Conservation (phyloP, 1,140 invertebrate genomes). For the Drosophila nikananu region DNA sequence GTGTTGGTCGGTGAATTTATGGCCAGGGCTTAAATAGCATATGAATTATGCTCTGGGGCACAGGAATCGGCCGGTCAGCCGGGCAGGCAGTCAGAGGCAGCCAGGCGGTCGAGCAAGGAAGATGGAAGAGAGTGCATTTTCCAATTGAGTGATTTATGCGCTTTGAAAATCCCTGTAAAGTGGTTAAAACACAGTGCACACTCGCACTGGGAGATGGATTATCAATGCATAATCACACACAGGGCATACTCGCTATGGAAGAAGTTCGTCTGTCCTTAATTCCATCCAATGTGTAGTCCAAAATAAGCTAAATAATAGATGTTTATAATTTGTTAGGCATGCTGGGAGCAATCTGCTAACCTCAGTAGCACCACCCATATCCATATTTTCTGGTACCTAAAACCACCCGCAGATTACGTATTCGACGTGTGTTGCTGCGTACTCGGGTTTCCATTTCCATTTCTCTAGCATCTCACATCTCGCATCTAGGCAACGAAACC, state of each 20-base stretch:
- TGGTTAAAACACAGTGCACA: conserved; percentile 38
- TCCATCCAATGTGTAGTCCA: not conserved
- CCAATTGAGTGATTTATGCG: conserved; percentile 83
- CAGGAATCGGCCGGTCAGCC: conserved; percentile 7
- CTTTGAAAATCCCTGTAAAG: conserved; percentile 71
- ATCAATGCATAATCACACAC: conserved; percentile 38
- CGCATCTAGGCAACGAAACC: conserved; percentile 23
- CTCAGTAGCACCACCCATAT: conserved; percentile 1
- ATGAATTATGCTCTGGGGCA: conserved; percentile 74
- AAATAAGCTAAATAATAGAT: conserved; percentile 51
- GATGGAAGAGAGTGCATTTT: conserved; percentile 65
- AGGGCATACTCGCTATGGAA: conserved; percentile 9
- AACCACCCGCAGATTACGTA: conserved; percentile 42
- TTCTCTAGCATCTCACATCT: conserved; percentile 22
- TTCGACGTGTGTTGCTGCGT: conserved; percentile 41
- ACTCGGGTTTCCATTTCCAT: conserved; percentile 43
- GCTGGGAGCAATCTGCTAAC: conserved; percentile 22
- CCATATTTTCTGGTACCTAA: not conserved
- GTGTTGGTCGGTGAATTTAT: conserved; percentile 67
- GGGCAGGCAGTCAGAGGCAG: not conserved
- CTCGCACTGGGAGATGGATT: not conserved
- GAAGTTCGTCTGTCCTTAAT: not conserved
- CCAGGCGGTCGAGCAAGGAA: conserved; percentile 3
- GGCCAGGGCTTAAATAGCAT: conserved; percentile 77
- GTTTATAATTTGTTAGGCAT: conserved; percentile 55